phyloP scores from a whole-genome alignment of 2,888 invertebrate species.

The Lasioglossum morio region DNA sequence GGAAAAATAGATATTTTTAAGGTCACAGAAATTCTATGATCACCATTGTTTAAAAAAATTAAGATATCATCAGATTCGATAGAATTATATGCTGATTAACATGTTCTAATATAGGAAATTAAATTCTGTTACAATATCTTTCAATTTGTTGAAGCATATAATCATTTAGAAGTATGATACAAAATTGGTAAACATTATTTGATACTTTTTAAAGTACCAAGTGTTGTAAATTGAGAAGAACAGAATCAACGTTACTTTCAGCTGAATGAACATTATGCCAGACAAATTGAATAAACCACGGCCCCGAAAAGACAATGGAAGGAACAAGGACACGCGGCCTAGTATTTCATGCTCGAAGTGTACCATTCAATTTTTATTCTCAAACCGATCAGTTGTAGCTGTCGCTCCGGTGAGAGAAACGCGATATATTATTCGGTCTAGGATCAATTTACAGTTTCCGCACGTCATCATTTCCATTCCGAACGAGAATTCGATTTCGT shows the following conservation, averaged over 20 bases:
- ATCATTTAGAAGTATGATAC: no score
- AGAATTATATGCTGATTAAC: no score
- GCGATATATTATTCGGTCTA: conserved; percentile 47
- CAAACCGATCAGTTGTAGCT: conserved; percentile 55
- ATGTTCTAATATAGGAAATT: no score
- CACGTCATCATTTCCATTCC: conserved; percentile 63
- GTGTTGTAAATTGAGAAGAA: not conserved
- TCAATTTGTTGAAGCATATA: no score
- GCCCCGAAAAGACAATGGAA: not conserved
- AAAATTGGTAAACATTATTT: not conserved
- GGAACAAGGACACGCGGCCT: conserved; percentile 2
- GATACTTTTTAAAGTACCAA: not conserved
- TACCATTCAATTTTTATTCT: conserved; percentile 63
- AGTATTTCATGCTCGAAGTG: conserved; percentile 41
- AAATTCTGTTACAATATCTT: no score
- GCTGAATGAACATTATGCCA: not conserved
- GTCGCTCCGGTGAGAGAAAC: conserved; percentile 44
- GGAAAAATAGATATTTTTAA: not conserved
- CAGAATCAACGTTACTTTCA: not conserved
- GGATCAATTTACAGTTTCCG: conserved; percentile 63
- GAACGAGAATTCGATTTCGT: conserved; percentile 57
- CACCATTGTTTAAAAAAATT: not conserved
- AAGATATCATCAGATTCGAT: not conserved
- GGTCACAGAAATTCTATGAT: not conserved
- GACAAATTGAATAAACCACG: not conserved